Evolutionary conservation across 2,113 vertebrate species (phyloP).

Genomic region (Colinus virginianus): DNA sequence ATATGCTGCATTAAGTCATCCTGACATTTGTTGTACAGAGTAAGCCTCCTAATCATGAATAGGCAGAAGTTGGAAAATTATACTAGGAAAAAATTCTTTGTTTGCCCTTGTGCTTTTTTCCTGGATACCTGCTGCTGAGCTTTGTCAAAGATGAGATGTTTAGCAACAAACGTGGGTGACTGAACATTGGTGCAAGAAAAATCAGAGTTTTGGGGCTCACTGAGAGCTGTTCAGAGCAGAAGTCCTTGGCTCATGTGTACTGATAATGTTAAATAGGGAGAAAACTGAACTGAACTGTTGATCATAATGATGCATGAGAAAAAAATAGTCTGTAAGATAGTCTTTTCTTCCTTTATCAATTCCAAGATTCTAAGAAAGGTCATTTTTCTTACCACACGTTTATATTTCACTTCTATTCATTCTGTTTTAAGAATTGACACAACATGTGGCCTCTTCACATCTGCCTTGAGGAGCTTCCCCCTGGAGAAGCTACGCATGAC

Average conservation of each 20-base stretch:
- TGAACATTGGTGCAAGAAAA: neutral
- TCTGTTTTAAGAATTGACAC: neutral
- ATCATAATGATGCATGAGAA: neutral
- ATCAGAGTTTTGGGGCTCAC: neutral
- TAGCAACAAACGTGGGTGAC: neutral
- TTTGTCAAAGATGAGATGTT: neutral
- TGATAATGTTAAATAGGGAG: neutral
- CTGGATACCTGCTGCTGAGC: neutral
- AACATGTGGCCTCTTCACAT: constrained; percentile 32
- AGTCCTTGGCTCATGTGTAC: accelerated
- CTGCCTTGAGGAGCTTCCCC: neutral
- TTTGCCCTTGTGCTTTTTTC: neutral
- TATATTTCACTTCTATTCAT: constrained; percentile 35
- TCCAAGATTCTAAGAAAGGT: neutral
- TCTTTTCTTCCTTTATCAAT: neutral
- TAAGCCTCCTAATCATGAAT: neutral
- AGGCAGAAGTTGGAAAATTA: accelerated
- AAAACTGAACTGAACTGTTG: neutral
- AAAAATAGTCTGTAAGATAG: neutral
- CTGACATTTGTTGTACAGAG: neutral
- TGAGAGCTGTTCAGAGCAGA: neutral
- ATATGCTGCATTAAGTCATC: neutral
- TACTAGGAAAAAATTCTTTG: neutral
- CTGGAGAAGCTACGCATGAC: neutral
- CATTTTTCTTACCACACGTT: neutral